Evolutionary conservation across 2,888 invertebrate species (phyloP).

Genomic region (Acanthosepion lycidas): DNA sequence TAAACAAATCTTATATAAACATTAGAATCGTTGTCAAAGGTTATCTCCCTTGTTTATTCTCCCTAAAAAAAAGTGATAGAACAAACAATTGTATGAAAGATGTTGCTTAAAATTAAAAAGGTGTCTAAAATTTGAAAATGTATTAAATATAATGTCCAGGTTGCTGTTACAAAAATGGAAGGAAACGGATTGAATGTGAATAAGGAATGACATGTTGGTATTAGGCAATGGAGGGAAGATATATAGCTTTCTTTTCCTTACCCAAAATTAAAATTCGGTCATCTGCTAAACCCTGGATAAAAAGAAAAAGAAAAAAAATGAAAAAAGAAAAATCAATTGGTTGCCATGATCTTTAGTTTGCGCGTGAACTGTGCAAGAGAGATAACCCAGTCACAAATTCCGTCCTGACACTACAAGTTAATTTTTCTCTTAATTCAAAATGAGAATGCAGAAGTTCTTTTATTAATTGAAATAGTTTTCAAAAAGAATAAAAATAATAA

Average conservation of each 20-base stretch:
- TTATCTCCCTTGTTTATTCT: too few relatives aligned
- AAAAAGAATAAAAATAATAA: too few relatives aligned
- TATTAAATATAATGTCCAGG: background rate
- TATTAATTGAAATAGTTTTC: too few relatives aligned
- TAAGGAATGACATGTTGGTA: background rate
- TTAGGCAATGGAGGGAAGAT: background rate
- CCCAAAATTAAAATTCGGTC: slow-evolving; percentile 5
- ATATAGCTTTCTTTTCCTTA: background rate
- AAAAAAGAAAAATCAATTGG: background rate
- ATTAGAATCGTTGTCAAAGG: too few relatives aligned
- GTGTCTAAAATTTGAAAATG: background rate
- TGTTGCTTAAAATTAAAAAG: background rate
- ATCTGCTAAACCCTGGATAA: background rate
- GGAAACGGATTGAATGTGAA: background rate
- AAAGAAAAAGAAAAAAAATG: background rate
- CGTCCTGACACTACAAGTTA: too few relatives aligned
- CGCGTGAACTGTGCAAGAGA: too few relatives aligned
- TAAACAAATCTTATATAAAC: too few relatives aligned
- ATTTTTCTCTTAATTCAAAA: too few relatives aligned
- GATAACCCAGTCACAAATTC: too few relatives aligned
- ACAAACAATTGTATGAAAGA: background rate
- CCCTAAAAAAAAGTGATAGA: background rate
- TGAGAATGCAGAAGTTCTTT: too few relatives aligned
- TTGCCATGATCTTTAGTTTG: too few relatives aligned
- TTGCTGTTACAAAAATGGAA: background rate